Evolutionary conservation across 1,140 invertebrate species (phyloP).

Genomic region (Ceratina calcarata): DNA sequence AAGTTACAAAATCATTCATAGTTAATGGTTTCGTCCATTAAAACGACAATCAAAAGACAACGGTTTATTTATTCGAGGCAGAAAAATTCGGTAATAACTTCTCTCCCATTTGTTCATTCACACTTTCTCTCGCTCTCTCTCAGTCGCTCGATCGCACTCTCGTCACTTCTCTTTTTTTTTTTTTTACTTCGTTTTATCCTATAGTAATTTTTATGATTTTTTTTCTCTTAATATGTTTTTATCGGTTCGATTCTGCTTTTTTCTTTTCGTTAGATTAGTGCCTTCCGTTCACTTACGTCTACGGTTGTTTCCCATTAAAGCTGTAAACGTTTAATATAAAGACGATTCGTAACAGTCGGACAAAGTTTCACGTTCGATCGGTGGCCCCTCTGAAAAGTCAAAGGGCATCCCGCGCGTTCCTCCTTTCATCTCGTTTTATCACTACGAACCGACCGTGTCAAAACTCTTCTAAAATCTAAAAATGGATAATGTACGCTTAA

Average conservation of each 20-base stretch:
- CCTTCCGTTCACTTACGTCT: constrained; percentile 49
- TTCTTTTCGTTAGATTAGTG: constrained; percentile 33
- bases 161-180: constrained; percentile 13
- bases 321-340: constrained; percentile 50
- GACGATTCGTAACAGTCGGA: constrained; percentile 52
- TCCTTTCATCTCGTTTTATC: too few relatives aligned
- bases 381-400: too few relatives aligned
- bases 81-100: constrained; percentile 27
- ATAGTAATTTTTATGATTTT: constrained; percentile 4
- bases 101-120: constrained; percentile 41
- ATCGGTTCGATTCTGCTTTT: background rate
- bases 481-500: too few relatives aligned
- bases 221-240: constrained; percentile 28
- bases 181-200: constrained; percentile 17
- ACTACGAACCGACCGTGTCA: too few relatives aligned
- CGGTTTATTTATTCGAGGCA: constrained; percentile 15
- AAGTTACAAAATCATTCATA: constrained; percentile 44
- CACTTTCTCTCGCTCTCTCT: constrained; percentile 9
- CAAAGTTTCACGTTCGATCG: constrained; percentile 2
- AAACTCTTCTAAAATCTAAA: too few relatives aligned
- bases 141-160: background rate
- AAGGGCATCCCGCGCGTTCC: too few relatives aligned
- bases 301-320: constrained; percentile 50
- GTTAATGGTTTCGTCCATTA: constrained; percentile 15
- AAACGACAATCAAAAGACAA: constrained; percentile 37